These are phyloP conservation scores for Drosophila neonasuta DNA, from an alignment of 2,888 invertebrate genomes.

Conservation along the genomic window DNA sequence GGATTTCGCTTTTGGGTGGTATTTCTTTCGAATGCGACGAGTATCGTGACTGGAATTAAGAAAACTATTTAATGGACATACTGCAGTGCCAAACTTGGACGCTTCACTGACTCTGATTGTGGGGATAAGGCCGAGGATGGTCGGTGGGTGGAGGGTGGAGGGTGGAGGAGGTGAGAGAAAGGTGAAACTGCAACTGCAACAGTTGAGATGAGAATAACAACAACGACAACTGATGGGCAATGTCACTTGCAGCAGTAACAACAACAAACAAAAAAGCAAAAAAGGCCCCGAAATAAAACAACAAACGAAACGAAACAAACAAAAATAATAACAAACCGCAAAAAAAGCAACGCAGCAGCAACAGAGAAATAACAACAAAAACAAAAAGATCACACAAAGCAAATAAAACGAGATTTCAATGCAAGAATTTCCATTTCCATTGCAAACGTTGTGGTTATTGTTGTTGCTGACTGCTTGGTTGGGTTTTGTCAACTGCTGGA, in stretches of 20 bases:
- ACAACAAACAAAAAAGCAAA: conserved; percentile 4
- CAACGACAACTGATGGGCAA: conserved; percentile 48
- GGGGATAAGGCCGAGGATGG: background rate
- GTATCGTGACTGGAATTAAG: conserved; percentile 41
- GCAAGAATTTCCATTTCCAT: conserved; percentile 72
- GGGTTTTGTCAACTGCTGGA: conserved; percentile 64
- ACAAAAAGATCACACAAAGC: conserved; percentile 32
- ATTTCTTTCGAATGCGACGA: conserved; percentile 13
- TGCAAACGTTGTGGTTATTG: conserved; percentile 63
- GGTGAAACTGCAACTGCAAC: conserved; percentile 53
- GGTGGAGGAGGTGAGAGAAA: background rate
- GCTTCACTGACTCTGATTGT: conserved; percentile 18
- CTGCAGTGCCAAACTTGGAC: conserved; percentile 29
- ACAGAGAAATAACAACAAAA: conserved; percentile 6
- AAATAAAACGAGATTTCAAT: conserved; percentile 71
- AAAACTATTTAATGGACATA: conserved; percentile 22
- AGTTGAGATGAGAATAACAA: conserved; percentile 41
- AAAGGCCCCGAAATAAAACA: conserved; percentile 19
- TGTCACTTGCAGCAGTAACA: conserved; percentile 44
- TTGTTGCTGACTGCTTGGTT: conserved; percentile 47
- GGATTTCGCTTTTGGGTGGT: conserved; percentile 33
- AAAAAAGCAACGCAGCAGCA: conserved; percentile 36
- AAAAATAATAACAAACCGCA: conserved; percentile 55
- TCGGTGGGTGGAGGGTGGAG: conserved; percentile 7
- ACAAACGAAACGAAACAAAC: conserved; percentile 6